phyloP scores from a whole-genome alignment of 2,797 vertebrate species.

The Jordanella pulchra region DNA sequence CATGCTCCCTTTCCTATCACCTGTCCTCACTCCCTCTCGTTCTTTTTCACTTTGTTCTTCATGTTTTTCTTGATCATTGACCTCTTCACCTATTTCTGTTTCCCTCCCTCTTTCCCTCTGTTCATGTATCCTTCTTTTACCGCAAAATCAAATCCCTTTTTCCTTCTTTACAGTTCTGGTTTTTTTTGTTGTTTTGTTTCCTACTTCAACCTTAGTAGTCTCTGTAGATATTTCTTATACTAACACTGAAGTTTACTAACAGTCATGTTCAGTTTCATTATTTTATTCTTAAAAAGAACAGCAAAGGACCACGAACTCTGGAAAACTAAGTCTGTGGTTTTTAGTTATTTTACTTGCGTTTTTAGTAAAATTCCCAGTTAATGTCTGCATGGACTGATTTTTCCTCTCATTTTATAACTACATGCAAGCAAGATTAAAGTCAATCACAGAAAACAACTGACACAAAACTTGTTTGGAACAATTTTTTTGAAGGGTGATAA shows the following conservation, averaged over 20 bases:
- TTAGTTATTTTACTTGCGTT: not conserved
- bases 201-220: too few relatives aligned
- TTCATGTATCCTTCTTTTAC: too few relatives aligned
- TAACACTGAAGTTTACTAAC: too few relatives aligned
- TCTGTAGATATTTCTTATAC: too few relatives aligned
- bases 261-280: too few relatives aligned
- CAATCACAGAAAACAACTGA: conserved; percentile 71
- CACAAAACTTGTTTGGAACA: conserved; percentile 67
- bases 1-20: not conserved
- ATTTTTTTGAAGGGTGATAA: conserved; percentile 63
- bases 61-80: too few relatives aligned
- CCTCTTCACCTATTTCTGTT: too few relatives aligned
- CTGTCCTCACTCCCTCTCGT: not conserved
- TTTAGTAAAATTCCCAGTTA: conserved; percentile 1
- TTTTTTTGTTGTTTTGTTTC: not conserved
- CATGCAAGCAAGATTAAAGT: conserved; percentile 71
- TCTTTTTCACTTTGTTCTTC: not conserved
- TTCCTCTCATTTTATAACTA: conserved; percentile 69
- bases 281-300: too few relatives aligned
- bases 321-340: too few relatives aligned
- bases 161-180: not conserved
- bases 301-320: too few relatives aligned
- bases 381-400: conserved; percentile 17
- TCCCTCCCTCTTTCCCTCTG: too few relatives aligned
- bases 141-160: not conserved